phyloP scores from a whole-genome alignment of 2,113 vertebrate species.

The Rhinichthys klamathensis region DNA sequence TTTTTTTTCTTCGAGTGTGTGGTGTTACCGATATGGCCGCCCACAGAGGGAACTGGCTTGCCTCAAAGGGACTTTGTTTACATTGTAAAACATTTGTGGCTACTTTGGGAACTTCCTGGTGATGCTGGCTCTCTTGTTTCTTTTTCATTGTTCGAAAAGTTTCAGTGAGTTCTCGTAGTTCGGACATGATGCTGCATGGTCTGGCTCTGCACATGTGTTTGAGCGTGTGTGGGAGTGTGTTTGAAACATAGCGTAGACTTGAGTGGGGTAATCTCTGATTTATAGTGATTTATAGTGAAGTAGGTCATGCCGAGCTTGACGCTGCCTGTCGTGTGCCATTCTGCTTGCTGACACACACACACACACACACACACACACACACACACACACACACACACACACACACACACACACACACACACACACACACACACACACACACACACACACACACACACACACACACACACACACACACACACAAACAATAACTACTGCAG shows the following conservation, averaged over 20 bases:
- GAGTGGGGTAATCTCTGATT: slow-evolving; percentile 54
- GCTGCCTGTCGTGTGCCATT: slow-evolving; percentile 25
- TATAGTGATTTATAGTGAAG: slow-evolving; percentile 51
- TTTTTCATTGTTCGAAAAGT: background rate
- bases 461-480: slow-evolving; percentile 5
- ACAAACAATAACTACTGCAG: slow-evolving; percentile 28
- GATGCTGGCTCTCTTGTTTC: background rate
- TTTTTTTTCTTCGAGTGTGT: background rate
- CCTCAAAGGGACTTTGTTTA: background rate
- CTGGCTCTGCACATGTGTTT: slow-evolving; percentile 5
- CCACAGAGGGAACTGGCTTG: background rate
- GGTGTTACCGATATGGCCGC: background rate
- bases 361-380: slow-evolving; percentile 18
- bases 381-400: slow-evolving; percentile 17
- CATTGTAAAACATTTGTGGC: background rate
- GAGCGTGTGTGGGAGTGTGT: slow-evolving; percentile 38
- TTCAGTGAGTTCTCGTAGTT: slow-evolving; percentile 5
- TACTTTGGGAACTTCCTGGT: background rate
- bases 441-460: slow-evolving; percentile 27
- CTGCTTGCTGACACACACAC: slow-evolving; percentile 13
- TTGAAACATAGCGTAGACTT: slow-evolving; percentile 17
- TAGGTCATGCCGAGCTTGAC: slow-evolving; percentile 52
- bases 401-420: slow-evolving; percentile 12
- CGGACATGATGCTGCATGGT: background rate
- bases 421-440: slow-evolving; percentile 26